These are phyloP conservation scores for Pygathrix nemaeus DNA, from an alignment of 2,113 vertebrate genomes.

Conservation along the genomic window DNA sequence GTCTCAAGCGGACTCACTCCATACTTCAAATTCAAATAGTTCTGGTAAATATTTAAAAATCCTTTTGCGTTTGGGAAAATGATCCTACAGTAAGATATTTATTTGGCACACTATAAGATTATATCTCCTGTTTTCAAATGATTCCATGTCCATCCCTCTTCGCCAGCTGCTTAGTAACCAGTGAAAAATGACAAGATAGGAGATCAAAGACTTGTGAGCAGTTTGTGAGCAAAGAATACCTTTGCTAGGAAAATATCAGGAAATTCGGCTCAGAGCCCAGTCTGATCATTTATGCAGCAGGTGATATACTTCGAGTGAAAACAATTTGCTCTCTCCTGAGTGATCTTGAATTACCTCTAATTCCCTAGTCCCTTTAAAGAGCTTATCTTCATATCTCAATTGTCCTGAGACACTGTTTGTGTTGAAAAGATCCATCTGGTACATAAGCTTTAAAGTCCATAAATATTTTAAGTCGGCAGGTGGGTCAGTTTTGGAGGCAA, in stretches of 20 bases:
- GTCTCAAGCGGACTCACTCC: slow-evolving; percentile 83
- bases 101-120: slow-evolving; percentile 2
- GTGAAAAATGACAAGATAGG: not conserved
- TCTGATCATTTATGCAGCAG: slow-evolving; percentile 46
- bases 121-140: not conserved
- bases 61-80: not conserved
- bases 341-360: slow-evolving; percentile 57
- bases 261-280: not conserved
- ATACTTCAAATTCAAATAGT: slow-evolving; percentile 80
- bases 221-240: not conserved
- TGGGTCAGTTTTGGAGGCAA: slow-evolving; percentile 14
- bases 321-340: not conserved
- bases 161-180: slow-evolving; percentile 39
- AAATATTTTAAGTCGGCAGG: slow-evolving; percentile 23
- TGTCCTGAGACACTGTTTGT: slow-evolving; percentile 21
- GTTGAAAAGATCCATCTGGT: slow-evolving; percentile 60
- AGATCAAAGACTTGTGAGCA: not conserved
- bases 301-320: not conserved
- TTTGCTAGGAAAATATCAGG: not conserved
- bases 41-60: slow-evolving; percentile 81
- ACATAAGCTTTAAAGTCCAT: slow-evolving; percentile 17
- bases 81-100: not conserved
- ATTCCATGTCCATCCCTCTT: not conserved
- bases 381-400: slow-evolving; percentile 53
- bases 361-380: not conserved